Base-by-base conservation (phyloP, 2,797 vertebrate species). In the Ataeniobius toweri region DNA sequence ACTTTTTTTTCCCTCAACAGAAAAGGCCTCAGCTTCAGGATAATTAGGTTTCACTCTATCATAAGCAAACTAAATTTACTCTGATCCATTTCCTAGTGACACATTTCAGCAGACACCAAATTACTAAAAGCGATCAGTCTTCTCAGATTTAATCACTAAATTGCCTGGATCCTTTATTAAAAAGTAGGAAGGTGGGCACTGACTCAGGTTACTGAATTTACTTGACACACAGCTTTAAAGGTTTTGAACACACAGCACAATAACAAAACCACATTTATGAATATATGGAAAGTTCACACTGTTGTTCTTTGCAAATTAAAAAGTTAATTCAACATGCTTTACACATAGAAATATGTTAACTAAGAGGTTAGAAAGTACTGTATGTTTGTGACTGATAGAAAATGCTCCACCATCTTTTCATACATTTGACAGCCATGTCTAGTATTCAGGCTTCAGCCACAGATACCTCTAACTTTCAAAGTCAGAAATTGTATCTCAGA, bases 1-100 rank as follows among this genome's bases (percentile, higher is more conserved):
- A 76, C 85, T 89, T 55, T 81, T 63, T 79, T 78, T 73, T 70
- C 77, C 76, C 84, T 83, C 46, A 78, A 65, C 84, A 83, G 65
- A 77, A 79, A 80, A 89, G 83, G 65, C 63, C 56, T 78, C 44
- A 1, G 80, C 68, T 84, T 86, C 80, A 82, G 83, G 76, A 67
- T 41, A 67, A 56, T 81, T 69, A 63, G 73, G 68, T 87, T 83
- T 84, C 78, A 73, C 73, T 80, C 20, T 10, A 69, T 82, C 81
- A 84, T 77, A 76, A 61, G 74, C 36, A 67, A 85, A 85, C 80
- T 76, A 77, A 83, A 76, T 90, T 88, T 80, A 86, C 77, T 77
- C 83, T 84, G 55, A 82, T 88, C 48, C 76, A 31, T 41, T 71
- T 77, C 28, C n/a, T 50, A 10, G 22, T 77, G 61, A 56, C 72